These are phyloP conservation scores for Malacosoma neustria DNA, from an alignment of 2,888 invertebrate genomes.

Conservation along the genomic window DNA sequence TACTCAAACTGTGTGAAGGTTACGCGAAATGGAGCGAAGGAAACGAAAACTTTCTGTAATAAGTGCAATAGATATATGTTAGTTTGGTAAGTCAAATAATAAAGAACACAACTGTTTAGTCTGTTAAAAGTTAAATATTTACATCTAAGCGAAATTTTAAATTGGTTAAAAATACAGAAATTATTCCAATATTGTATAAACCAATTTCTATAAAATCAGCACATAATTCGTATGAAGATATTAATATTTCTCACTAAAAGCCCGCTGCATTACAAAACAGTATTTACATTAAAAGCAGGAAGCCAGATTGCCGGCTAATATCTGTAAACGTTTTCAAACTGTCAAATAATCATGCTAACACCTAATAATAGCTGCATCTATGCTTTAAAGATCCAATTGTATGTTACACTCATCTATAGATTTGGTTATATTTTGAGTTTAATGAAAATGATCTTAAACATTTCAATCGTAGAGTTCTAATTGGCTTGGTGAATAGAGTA, in stretches of 20 bases:
- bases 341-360: slow-evolving; percentile 71
- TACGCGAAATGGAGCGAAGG: slow-evolving; percentile 66
- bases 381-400: slow-evolving; percentile 61
- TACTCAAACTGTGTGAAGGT: slow-evolving; percentile 72
- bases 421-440: slow-evolving; percentile 17
- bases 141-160: background rate
- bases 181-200: slow-evolving; percentile 2
- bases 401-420: slow-evolving; percentile 35
- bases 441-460: slow-evolving; percentile 14
- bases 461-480: slow-evolving; percentile 21
- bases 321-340: slow-evolving; percentile 74
- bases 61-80: background rate
- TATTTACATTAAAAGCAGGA: slow-evolving; percentile 68
- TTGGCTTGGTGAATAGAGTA: slow-evolving; percentile 16
- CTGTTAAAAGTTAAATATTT: background rate
- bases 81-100: too few species aligned
- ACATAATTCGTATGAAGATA: slow-evolving; percentile 36
- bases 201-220: slow-evolving; percentile 37
- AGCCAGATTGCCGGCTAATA: slow-evolving; percentile 70
- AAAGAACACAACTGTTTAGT: background rate
- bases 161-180: background rate
- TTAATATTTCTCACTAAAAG: slow-evolving; percentile 42
- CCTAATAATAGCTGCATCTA: slow-evolving; percentile 68
- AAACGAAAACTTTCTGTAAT: slow-evolving; percentile 4
- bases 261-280: slow-evolving; percentile 36